Percentiles rank a stretch among this genome's conserved stretches.
Evolutionary conservation across 2,113 vertebrate species (phyloP).

Genomic region (Bubo bubo): DNA sequence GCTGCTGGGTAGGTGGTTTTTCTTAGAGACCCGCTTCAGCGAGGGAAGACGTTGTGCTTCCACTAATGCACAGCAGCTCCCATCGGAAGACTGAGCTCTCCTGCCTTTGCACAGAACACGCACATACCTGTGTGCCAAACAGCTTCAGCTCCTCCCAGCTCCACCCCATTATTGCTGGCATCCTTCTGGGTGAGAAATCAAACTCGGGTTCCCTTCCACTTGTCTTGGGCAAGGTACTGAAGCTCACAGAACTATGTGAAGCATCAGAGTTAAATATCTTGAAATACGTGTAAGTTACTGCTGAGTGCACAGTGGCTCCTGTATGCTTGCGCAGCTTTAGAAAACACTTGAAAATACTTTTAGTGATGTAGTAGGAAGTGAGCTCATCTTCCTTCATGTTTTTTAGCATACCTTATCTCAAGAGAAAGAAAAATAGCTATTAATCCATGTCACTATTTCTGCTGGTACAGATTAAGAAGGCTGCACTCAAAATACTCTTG

Average conservation of each 20-base stretch:
- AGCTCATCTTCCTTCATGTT: background rate
- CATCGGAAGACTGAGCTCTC: background rate
- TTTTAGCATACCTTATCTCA: background rate
- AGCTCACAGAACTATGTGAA: background rate
- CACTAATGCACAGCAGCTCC: background rate
- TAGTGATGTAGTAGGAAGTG: background rate
- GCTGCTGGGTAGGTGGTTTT: background rate
- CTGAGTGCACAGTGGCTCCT: background rate
- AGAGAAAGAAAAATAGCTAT: background rate
- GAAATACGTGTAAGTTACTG: background rate
- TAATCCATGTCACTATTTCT: background rate
- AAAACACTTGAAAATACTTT: background rate
- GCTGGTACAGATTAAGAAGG: background rate
- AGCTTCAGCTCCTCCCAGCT: background rate
- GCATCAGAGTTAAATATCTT: background rate
- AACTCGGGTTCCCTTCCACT: background rate
- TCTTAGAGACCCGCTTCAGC: background rate
- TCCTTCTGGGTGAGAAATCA: background rate
- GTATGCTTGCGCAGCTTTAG: background rate
- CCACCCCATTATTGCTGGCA: background rate
- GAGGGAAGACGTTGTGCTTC: background rate
- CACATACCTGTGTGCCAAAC: fast-evolving
- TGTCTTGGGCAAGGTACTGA: background rate
- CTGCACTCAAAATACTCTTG: background rate
- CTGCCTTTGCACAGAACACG: background rate